These are phyloP conservation scores for Trachelus troglodyta DNA, from an alignment of 2,888 invertebrate genomes.

Conservation along the genomic window DNA sequence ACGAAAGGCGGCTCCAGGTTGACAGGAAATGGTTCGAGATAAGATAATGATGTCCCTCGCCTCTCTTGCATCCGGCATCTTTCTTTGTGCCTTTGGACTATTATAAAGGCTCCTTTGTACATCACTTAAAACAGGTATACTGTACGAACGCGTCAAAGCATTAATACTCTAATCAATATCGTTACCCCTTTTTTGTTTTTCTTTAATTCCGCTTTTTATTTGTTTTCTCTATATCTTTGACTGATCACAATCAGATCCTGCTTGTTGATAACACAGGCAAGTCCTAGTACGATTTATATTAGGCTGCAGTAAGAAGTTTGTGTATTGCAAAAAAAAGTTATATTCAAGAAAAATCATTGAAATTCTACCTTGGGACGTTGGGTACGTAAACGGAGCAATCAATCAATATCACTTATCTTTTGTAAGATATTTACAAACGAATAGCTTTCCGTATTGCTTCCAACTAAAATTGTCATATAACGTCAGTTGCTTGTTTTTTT, in stretches of 20 bases:
- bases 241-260: neutral
- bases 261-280: neutral
- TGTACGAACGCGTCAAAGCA: neutral
- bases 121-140: slow-evolving; percentile 27
- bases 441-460: neutral
- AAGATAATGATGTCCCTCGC: slow-evolving; percentile 56
- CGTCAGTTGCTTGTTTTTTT: neutral
- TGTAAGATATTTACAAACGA: neutral
- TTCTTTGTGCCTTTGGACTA: slow-evolving; percentile 41
- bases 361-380: neutral
- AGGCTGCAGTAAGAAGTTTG: neutral
- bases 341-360: neutral
- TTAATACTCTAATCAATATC: neutral
- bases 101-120: slow-evolving; percentile 39
- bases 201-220: neutral
- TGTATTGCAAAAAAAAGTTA: neutral
- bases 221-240: neutral
- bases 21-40: slow-evolving; percentile 62
- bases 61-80: slow-evolving; percentile 52
- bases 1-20: slow-evolving; percentile 54
- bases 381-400: neutral
- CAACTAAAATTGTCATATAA: neutral
- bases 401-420: neutral
- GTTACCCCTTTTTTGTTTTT: neutral
- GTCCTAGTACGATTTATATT: neutral